Evolutionary conservation across 2,888 invertebrate species (phyloP), one percentile per base, ranked within the genome.

Genomic region (Torymus auratus): DNA sequence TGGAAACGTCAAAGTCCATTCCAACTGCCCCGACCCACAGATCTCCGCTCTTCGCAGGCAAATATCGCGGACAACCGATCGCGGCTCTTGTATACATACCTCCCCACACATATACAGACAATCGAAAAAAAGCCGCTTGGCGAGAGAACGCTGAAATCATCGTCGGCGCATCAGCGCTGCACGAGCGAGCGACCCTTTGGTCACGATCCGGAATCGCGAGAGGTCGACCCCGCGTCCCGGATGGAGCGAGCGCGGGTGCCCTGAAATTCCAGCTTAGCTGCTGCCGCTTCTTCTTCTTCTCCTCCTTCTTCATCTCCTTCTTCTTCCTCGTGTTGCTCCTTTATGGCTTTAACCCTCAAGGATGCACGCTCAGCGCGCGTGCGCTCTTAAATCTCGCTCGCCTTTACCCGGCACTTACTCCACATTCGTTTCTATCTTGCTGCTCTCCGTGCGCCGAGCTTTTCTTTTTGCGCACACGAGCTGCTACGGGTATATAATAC

Each of bases 191-290:
- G 74, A 70, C 56, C 67, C 72, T 73, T 62, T 70, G 84, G 82
- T 81, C 82, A 82, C 82, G 82, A 82, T 82, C 74, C 77, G 77
- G 73, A 82, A 77, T 82, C 62, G 69, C 65, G 65, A 58, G 78
- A 81, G 62, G 50, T 81, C 78, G 78, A 81, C 78, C 73, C 67
- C 74, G 41, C 41, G 67, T 74, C 77, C 69, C 74, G 73, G 74
- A 80, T 70, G 69, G 62, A 65, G 68, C 74, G n/a, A n/a, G n/a
- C 50, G 60, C 62, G 41, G 41, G 41, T 41, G 41, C 41, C 41
- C 41, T 41, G 41, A 41, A 41, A 41, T 41, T 41, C 41, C 41
- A 41, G 41, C 41, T 41, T 41, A 41, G 41, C 41, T 41, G 7
- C 41, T 41, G 41, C 41, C 41, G 41, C 41, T 41, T 55, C 68